Evolutionary conservation across 2,797 vertebrate species (phyloP).

Genomic region (Peromyscus eremicus): DNA sequence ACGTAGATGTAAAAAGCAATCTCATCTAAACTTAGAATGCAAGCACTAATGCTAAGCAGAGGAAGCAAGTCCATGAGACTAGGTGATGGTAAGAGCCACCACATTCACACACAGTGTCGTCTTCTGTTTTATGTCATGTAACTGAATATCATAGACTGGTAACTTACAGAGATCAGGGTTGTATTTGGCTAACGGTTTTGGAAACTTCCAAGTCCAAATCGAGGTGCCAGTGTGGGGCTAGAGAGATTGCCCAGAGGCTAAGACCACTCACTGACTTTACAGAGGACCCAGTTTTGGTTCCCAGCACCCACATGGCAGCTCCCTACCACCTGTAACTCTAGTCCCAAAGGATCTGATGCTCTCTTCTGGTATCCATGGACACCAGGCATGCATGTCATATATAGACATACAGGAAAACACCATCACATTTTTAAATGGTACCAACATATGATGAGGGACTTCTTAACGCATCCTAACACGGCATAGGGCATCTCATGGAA

Average conservation of each 20-base stretch:
- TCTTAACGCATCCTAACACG: not conserved
- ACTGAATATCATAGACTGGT: not conserved
- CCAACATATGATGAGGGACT: not conserved
- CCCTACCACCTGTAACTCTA: not conserved
- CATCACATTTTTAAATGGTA: not conserved
- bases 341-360: not conserved
- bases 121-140: not conserved
- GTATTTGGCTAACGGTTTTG: not conserved
- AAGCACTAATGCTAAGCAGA: not conserved
- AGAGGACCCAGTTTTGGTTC: not conserved
- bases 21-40: slow-evolving; percentile 8
- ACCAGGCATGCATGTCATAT: not conserved
- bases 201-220: not conserved
- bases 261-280: not conserved
- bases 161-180: not conserved
- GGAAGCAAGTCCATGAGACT: not conserved
- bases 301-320: not conserved
- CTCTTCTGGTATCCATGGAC: not conserved
- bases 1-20: not conserved
- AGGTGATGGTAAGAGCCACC: not conserved
- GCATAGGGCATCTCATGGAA: not conserved
- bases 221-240: not conserved
- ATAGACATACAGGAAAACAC: not conserved
- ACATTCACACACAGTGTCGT: not conserved
- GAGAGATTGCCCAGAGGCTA: not conserved